Base-by-base conservation (phyloP, 2,113 vertebrate species). In the Psilopogon haemacephalus region DNA sequence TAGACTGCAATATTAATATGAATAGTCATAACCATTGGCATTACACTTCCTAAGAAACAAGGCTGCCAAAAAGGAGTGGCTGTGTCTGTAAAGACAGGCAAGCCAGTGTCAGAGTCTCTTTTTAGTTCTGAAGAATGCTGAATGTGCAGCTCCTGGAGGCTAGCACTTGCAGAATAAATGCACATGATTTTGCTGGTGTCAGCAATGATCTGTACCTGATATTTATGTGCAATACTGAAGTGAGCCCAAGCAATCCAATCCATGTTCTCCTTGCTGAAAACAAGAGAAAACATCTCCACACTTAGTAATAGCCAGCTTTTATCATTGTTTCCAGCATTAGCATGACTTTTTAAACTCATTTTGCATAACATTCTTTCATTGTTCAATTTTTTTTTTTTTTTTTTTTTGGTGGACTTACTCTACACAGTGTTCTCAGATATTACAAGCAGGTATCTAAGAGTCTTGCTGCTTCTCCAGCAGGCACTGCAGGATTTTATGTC, bases 381-480 rank as follows among this genome's bases (percentile, higher is more conserved):
- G n/a, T n/a, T 26, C 7, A 40, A 20, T 86, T 86, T 88, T 70
- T 50, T 73, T 59, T 80, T 24, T 1, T 42, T 9, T 40, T 9
- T 40, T n/a, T n/a, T n/a, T n/a, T n/a, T n/a, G 44, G 19, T 50
- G 48, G 33, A 46, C 27, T 77, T 65, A 69, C 6, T 70, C 79
- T 55, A 37, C 21, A 50, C 16, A 38, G 30, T 35, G 32, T n/a
- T 83, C 75, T 76, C 60, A 78, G 42, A 14, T 74, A 71, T 27
- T 84, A 46, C 32, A 84, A 62, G 37, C 21, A 59, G 28, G 40
- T 90, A 74, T 63, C 37, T 65, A 63, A 52, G 56, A 84, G 32
- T 35, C 52, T 90, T 90, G 28, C 37, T 80, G 56, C 46, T 84
- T 86, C 88, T 81, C 46, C 73, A 81, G 56, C 52, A 84, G 33